Percentiles rank a stretch among this genome's conserved stretches.
Evolutionary conservation across 2,797 vertebrate genomes (phyloP).

Genomic region (Hybognathus amarus): DNA sequence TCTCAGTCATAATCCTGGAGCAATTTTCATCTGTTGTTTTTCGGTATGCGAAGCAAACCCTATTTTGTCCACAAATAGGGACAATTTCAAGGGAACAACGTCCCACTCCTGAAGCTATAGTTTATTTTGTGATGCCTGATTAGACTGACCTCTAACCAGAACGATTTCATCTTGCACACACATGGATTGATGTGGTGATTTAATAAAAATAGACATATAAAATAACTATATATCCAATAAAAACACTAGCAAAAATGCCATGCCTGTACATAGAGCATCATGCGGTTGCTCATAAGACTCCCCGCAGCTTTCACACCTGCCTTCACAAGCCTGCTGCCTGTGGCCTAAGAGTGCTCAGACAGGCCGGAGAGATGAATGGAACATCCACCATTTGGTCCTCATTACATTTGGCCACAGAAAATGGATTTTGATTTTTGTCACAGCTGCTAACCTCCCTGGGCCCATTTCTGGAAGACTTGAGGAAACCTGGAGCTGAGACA

Average conservation of each 20-base stretch:
- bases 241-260: conserved; percentile 18
- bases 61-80: conserved; percentile 53
- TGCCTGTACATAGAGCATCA: conserved; percentile 32
- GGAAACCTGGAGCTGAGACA: conserved; percentile 28
- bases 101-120: conserved; percentile 40
- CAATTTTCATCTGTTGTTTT: conserved; percentile 59
- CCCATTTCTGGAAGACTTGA: conserved; percentile 29
- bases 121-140: conserved; percentile 42
- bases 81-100: conserved; percentile 35
- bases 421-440: conserved; percentile 61
- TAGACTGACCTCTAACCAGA: conserved; percentile 25
- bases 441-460: conserved; percentile 53
- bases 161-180: conserved; percentile 21
- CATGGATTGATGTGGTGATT: conserved; percentile 25
- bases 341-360: conserved; percentile 66
- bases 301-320: conserved; percentile 43
- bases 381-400: conserved; percentile 55
- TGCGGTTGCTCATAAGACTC: conserved; percentile 34
- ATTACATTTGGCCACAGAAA: conserved; percentile 58
- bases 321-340: conserved; percentile 52
- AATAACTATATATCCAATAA: neutral
- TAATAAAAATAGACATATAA: conserved; percentile 10
- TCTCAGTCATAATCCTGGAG: conserved; percentile 62
- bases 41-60: conserved; percentile 51
- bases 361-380: conserved; percentile 51